Percentiles rank a stretch among this genome's conserved stretches.
These are phyloP conservation scores for Drosophila pullipes DNA, from an alignment of 2,888 invertebrate species.

Conservation along the genomic window DNA sequence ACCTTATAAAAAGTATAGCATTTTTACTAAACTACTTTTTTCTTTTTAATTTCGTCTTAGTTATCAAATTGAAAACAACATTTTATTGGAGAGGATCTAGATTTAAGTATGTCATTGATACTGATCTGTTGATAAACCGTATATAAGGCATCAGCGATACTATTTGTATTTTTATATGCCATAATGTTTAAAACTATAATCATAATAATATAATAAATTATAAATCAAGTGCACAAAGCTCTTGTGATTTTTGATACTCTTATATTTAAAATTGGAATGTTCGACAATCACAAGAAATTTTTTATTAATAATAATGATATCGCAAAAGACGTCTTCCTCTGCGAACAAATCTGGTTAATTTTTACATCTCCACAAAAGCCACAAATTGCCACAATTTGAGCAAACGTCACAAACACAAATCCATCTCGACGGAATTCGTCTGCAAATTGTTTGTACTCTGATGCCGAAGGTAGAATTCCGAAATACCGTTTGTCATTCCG, in stretches of 20 bases:
- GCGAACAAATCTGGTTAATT: background rate
- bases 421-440: background rate
- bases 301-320: background rate
- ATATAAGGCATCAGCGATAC: background rate
- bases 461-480: background rate
- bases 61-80: background rate
- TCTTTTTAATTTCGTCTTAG: background rate
- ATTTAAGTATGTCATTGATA: background rate
- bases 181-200: background rate
- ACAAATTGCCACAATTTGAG: background rate
- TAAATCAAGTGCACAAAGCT: background rate
- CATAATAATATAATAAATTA: background rate
- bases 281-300: background rate
- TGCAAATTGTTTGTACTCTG: background rate
- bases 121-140: background rate
- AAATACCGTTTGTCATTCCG: background rate
- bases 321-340: background rate
- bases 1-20: fast-evolving
- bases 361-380: background rate
- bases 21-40: background rate
- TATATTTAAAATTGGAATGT: background rate
- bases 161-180: background rate
- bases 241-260: background rate
- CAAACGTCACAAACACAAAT: background rate
- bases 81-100: background rate